Percentiles rank a stretch among this genome's conserved stretches.
These are phyloP conservation scores for Clarias platycephalus DNA, from an alignment of 2,797 vertebrate genomes.

Conservation along the genomic window DNA sequence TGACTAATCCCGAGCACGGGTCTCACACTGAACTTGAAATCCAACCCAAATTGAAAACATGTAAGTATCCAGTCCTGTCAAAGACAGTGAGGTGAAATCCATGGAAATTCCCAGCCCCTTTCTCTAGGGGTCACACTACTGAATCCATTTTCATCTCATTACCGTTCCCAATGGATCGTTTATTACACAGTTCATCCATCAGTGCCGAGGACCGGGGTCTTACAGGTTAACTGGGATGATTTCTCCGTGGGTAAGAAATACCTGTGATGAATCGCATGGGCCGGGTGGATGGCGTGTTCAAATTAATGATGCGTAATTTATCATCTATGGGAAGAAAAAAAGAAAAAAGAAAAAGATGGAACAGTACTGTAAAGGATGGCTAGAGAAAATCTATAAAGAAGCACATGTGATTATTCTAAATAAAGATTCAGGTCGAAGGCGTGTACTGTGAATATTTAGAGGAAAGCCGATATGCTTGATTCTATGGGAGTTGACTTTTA, in stretches of 20 bases:
- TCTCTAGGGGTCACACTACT: slow-evolving; percentile 62
- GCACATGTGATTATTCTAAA: slow-evolving; percentile 41
- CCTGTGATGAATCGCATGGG: slow-evolving; percentile 69
- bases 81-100: background rate
- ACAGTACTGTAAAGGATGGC: slow-evolving; percentile 20
- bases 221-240: slow-evolving; percentile 76
- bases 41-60: background rate
- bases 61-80: background rate
- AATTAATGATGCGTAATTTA: slow-evolving; percentile 75
- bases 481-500: slow-evolving; percentile 29
- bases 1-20: background rate
- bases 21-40: background rate
- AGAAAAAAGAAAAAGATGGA: background rate
- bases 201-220: slow-evolving; percentile 65
- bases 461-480: background rate
- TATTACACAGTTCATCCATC: slow-evolving; percentile 77
- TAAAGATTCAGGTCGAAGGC: slow-evolving; percentile 26
- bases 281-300: slow-evolving; percentile 68
- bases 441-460: slow-evolving; percentile 36
- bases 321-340: slow-evolving; percentile 60
- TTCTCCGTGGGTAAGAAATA: slow-evolving; percentile 69
- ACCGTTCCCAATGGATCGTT: slow-evolving; percentile 64
- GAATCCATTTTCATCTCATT: slow-evolving; percentile 75
- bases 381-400: slow-evolving; percentile 58
- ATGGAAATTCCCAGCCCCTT: slow-evolving; percentile 32